Percentiles rank a stretch among this genome's conserved stretches.
Conservation (phyloP, 2,797 vertebrate genomes). For the Leuciscus waleckii region DNA sequence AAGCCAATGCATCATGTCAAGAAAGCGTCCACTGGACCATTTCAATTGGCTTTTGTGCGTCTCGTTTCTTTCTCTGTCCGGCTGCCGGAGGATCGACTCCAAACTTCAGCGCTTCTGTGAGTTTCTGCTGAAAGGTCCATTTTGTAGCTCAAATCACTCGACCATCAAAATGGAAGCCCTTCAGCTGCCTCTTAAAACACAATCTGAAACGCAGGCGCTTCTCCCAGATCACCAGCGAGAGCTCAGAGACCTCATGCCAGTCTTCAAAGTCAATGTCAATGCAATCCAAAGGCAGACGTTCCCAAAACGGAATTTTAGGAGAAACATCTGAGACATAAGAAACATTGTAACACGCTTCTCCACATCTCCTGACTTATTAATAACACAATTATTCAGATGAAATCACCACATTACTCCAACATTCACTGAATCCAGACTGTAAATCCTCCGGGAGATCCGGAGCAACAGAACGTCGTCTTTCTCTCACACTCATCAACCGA, state of each 20-base stretch:
- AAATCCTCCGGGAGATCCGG: too few species aligned
- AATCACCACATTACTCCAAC: slow-evolving; percentile 35
- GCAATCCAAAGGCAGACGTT: not conserved
- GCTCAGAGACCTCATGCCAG: not conserved
- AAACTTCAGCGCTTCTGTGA: slow-evolving; percentile 24
- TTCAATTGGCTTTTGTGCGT: slow-evolving; percentile 81
- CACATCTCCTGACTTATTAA: not conserved
- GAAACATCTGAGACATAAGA: not conserved
- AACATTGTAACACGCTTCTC: not conserved
- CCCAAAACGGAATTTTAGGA: not conserved
- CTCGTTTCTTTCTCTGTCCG: slow-evolving; percentile 40
- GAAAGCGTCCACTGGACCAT: slow-evolving; percentile 82
- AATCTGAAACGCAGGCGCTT: not conserved
- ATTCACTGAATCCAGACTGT: not conserved
- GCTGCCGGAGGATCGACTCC: slow-evolving; percentile 75
- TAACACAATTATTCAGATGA: slow-evolving; percentile 39
- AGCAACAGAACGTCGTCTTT: not conserved
- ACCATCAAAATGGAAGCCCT: slow-evolving; percentile 62
- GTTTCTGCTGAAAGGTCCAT: slow-evolving; percentile 47
- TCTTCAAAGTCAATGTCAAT: too few species aligned
- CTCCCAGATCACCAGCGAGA: not conserved
- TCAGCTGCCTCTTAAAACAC: slow-evolving; percentile 46
- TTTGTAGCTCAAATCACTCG: slow-evolving; percentile 51
- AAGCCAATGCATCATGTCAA: slow-evolving; percentile 76
- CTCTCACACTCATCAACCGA: not conserved